These are phyloP conservation scores for Tipula helvola DNA, from an alignment of 2,888 invertebrate species.

Conservation along the genomic window DNA sequence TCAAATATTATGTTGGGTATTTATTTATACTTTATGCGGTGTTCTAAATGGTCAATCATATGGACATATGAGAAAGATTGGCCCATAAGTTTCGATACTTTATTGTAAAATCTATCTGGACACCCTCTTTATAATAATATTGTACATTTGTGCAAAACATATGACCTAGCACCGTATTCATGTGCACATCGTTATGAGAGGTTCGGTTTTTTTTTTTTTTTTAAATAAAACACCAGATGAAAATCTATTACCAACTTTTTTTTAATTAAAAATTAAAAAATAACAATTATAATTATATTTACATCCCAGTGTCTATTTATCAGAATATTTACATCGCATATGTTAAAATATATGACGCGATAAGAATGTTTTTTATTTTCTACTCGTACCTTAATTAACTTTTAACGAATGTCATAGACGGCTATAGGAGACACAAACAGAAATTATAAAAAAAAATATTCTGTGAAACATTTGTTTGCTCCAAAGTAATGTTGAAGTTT, in stretches of 20 bases:
- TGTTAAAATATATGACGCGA: background rate
- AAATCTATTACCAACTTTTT: background rate
- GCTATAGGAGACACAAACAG: background rate
- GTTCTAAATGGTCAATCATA: background rate
- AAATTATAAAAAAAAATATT: background rate
- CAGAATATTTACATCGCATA: conserved; percentile 6
- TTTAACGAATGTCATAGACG: conserved; percentile 4
- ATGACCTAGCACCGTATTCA: background rate
- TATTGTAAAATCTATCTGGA: background rate
- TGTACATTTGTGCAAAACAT: background rate
- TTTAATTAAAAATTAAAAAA: background rate
- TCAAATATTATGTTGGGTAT: background rate
- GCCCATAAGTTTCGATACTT: background rate
- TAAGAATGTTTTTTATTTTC: background rate
- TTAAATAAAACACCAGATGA: background rate
- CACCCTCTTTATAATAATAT: background rate
- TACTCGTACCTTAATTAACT: conserved; percentile 4
- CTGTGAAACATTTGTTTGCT: background rate
- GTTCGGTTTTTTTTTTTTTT: background rate
- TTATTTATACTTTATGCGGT: background rate
- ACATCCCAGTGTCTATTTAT: background rate
- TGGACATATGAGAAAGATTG: background rate
- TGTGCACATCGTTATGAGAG: background rate
- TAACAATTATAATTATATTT: background rate
- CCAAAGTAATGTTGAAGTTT: background rate